phyloP scores from a whole-genome alignment of 2,113 vertebrate species.

The Scophthalmus maximus region DNA sequence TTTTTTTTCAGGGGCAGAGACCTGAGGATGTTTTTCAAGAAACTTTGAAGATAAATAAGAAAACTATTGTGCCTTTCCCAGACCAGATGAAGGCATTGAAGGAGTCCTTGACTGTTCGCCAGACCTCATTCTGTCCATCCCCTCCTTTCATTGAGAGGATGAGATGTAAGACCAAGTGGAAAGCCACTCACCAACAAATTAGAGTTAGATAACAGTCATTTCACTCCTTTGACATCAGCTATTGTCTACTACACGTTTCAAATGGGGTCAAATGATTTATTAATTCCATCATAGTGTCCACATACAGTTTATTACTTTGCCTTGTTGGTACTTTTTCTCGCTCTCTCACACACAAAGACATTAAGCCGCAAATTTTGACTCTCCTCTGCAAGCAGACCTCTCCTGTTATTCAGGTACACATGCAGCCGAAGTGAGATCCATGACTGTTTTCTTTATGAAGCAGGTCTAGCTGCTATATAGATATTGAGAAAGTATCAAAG shows the following conservation, averaged over 20 bases:
- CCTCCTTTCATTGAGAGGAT: constrained; percentile 83
- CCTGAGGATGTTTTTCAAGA: constrained; percentile 18
- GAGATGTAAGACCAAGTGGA: constrained; percentile 85
- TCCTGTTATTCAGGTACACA: too few species aligned
- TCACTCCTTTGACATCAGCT: constrained; percentile 24
- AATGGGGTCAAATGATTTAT: constrained; percentile 1
- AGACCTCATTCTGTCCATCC: constrained; percentile 41
- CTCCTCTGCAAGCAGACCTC: too few species aligned
- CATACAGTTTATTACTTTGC: not conserved
- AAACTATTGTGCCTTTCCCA: constrained; percentile 20
- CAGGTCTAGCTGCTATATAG: not conserved
- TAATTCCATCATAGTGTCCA: constrained; percentile 3
- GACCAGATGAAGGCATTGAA: constrained; percentile 53
- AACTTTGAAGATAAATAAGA: constrained; percentile 41
- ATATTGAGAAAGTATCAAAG: not conserved
- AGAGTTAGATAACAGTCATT: constrained; percentile 44
- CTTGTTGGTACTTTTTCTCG: not conserved
- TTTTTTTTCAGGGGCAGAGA: constrained; percentile 28
- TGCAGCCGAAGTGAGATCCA: too few species aligned
- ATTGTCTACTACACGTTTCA: constrained; percentile 28
- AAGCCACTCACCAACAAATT: constrained; percentile 14
- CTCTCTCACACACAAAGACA: too few species aligned
- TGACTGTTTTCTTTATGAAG: not conserved
- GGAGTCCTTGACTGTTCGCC: constrained; percentile 51
- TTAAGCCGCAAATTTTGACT: too few species aligned